Conservation (phyloP, 2,113 vertebrate species). For the Dolichallabes microphthalmus region DNA sequence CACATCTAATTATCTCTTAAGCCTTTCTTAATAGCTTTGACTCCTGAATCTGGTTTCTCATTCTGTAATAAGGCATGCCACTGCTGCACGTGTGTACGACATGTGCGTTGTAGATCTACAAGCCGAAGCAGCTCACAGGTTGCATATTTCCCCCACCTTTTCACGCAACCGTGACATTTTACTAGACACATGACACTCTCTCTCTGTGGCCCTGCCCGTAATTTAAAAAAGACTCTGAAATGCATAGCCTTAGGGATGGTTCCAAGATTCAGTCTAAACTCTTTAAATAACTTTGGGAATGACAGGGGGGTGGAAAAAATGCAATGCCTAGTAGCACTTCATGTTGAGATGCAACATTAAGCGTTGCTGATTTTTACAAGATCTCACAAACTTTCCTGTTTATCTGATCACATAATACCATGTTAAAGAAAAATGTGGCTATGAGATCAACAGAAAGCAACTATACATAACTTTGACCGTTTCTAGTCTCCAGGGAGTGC, state of each 20-base stretch:
- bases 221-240: slow-evolving; percentile 54
- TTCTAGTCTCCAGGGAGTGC: not conserved
- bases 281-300: slow-evolving; percentile 38
- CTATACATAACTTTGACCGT: not conserved
- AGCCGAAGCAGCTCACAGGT: slow-evolving; percentile 32
- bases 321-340: not conserved
- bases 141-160: slow-evolving; percentile 47
- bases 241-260: slow-evolving; percentile 51
- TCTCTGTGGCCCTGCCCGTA: slow-evolving; percentile 45
- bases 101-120: slow-evolving; percentile 28
- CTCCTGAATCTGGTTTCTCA: not conserved
- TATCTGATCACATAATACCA: no score
- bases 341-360: slow-evolving; percentile 14
- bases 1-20: not conserved
- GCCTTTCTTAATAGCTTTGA: not conserved
- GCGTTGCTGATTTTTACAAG: not conserved
- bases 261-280: slow-evolving; percentile 43
- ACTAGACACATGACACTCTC: slow-evolving; percentile 47
- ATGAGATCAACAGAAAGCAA: not conserved
- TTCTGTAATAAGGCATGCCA: not conserved
- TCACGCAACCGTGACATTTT: slow-evolving; percentile 46
- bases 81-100: not conserved
- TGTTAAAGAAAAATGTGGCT: not conserved
- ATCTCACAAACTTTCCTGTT: not conserved
- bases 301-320: not conserved